Conservation (phyloP, 2,113 vertebrate species). For the mouse (Mus musculus) region GRCm39 chr11:100825001-100825500, state of each 20-base stretch:
- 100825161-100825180: neutral
- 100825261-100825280: neutral
- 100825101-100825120: neutral
- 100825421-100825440: neutral
- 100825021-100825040: constrained; percentile 39
- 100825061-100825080: neutral
- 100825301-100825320: constrained; percentile 24
- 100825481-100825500: constrained; percentile 36
- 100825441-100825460: neutral
- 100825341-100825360: constrained; percentile 36
- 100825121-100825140: neutral
- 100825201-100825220: constrained; percentile 20
- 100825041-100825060: neutral
- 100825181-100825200: constrained; percentile 15
- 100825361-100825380: constrained; percentile 51
- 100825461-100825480: neutral
- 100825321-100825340: neutral
- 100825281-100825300: constrained; percentile 1
- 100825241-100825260: constrained; percentile 20
- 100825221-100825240: constrained; percentile 48
- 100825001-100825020: neutral
- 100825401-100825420: constrained; percentile 30
- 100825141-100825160: neutral
- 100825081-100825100: neutral
- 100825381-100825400: neutral